Base-by-base conservation (phyloP, 2,888 invertebrate genomes). In the Tenodera sinensis region DNA sequence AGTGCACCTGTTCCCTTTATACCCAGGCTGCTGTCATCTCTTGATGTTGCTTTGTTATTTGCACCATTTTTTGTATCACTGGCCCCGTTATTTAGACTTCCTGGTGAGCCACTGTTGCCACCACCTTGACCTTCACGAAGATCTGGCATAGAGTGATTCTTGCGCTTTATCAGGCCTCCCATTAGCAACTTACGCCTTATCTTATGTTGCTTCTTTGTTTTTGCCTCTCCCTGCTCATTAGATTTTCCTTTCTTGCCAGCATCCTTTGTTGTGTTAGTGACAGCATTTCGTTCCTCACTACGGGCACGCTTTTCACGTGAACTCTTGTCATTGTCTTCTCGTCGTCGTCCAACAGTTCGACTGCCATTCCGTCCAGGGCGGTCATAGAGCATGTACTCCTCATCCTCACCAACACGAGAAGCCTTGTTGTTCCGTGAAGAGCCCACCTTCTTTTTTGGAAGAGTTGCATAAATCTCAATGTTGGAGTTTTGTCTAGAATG, bases 101-200 rank as follows among this genome's bases (percentile, higher is more conserved):
- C 27, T 90, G 89, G 15, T 30, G 83, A 88, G 12, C 91, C 91
- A 71, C 14, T 71, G 25, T 25, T 71, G 6, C 54, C 8, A 42
- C 89, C 90, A 47, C 91, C 91, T 91, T 96, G 96, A 0, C 96
- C 96, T 93, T 98, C 98, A 0, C 98, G 96, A 87, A 98, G 94
- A 94, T 98, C 98, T 0, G 98, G 98, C 97, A 98, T 97, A 89
- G 98, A 98, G 91, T 98, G 95, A 92, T 98, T 98, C 93, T 98
- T 98, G 54, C 98, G 94, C 90, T 97, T 95, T 88, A 98, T 98
- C 88, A 98, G 93, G 2, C 98, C 98, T 25, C 98, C 98, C 98
- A 98, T 98, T 12, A 98, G 92, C 4, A 98, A 93, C 93, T 98
- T 98, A 92, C 98, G 94, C 47, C 98, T 94, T 85, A 98, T 97